phyloP scores from a whole-genome alignment of 2,888 invertebrate genomes.

The Eilema griseolum region DNA sequence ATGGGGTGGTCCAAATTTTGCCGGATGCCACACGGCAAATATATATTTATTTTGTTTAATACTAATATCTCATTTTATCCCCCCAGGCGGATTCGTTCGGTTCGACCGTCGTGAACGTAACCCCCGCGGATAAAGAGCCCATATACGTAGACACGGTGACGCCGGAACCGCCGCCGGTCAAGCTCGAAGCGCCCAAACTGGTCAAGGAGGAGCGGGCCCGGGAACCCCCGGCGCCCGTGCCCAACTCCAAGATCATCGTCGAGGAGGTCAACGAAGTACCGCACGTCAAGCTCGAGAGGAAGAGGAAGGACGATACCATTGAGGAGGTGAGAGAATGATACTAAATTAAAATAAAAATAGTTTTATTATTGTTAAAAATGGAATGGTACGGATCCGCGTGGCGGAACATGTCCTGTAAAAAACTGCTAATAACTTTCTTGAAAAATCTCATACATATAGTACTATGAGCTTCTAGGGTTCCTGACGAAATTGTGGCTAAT shows the following conservation, averaged over 20 bases:
- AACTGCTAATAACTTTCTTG: no score
- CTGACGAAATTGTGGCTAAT: no score
- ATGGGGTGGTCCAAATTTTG: no score
- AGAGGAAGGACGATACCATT: conserved; percentile 61
- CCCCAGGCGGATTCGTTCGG: conserved; percentile 65
- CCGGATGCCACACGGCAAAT: no score
- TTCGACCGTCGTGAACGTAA: conserved; percentile 66
- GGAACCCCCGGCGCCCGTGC: conserved; percentile 52
- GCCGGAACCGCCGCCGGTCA: conserved; percentile 39
- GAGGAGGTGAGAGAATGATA: conserved; percentile 58
- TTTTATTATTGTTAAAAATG: no score
- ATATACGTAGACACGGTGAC: conserved; percentile 59
- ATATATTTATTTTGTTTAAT: no score
- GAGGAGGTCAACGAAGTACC: conserved; percentile 71
- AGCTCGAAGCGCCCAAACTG: conserved; percentile 29
- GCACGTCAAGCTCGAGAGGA: conserved; percentile 48
- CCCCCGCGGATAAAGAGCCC: conserved; percentile 60
- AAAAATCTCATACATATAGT: no score
- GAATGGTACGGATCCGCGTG: no score
- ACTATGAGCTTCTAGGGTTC: no score
- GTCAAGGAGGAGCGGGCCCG: conserved; percentile 33
- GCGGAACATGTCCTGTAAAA: no score
- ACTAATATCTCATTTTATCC: neutral
- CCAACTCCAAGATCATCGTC: conserved; percentile 62
- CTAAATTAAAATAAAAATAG: no score